A percentile compares a stretch with the other conserved stretches of the same genome.
phyloP scores from a whole-genome alignment of 37 sponge, comb jelly and placozoan genomes.

The Halisarca cf. caerulea region DNA sequence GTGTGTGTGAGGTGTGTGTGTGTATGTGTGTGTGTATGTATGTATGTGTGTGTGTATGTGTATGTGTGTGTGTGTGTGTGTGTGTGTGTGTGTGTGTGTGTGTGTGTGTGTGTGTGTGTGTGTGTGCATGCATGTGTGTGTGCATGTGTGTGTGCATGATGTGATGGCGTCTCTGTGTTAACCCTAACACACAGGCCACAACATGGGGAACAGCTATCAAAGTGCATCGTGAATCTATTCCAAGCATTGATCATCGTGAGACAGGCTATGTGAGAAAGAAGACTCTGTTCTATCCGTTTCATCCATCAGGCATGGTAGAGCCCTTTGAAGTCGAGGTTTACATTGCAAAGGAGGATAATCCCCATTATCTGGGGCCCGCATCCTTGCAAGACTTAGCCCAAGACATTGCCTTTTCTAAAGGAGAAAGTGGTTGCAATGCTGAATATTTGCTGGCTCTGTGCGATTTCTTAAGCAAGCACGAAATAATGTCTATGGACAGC shows the following conservation, averaged over 20 bases:
- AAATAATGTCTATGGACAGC: neutral
- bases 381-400: constrained; percentile 60
- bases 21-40: too few species aligned
- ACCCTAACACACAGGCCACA: constrained; percentile 42
- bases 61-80: too few species aligned
- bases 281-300: constrained; percentile 70
- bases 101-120: too few species aligned
- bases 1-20: too few species aligned
- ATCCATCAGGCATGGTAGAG: neutral
- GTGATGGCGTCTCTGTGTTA: too few species aligned
- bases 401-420: constrained; percentile 65
- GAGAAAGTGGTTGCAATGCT: constrained; percentile 84
- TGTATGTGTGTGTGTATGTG: too few species aligned
- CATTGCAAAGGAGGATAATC: constrained; percentile 80
- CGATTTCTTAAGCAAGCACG: neutral
- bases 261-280: constrained; percentile 73
- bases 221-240: constrained; percentile 47
- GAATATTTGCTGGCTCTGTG: constrained; percentile 89
- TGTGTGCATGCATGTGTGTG: too few species aligned
- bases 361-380: constrained; percentile 80
- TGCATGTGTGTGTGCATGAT: too few species aligned
- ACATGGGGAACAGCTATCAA: constrained; percentile 92
- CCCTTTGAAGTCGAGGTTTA: constrained; percentile 74
- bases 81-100: too few species aligned
- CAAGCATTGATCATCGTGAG: constrained; percentile 80